Evolutionary conservation across 2,888 invertebrate species (phyloP), one percentile per base, ranked within the genome.

Genomic region (Osmoderma eremita): DNA sequence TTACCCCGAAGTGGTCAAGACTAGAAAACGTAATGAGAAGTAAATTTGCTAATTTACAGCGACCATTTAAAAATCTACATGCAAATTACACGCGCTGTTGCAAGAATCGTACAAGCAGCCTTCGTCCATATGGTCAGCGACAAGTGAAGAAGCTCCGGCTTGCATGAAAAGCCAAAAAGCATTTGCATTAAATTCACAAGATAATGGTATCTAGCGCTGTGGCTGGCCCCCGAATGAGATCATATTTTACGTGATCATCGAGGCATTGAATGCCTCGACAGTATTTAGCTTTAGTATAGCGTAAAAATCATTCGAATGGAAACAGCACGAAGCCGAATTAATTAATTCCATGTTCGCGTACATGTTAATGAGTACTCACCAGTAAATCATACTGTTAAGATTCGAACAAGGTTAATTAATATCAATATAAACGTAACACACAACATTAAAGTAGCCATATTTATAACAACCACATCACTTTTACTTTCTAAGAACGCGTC

Each of bases 141-240:
- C 53, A 39, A 18, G 18, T 53, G 53, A 39, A n/a, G n/a, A n/a
- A 53, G 15, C 12, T 18, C n/a, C 15, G 6, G 17, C 45, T 36
- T 30, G 30, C 30, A 45, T 61, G 17, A 61, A 20, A 61, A 1
- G 30, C 6, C n/a, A n/a, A 24, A 42, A 61, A 45, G 58, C 30
- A 61, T 61, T 45, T 30, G 24, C 58, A 17, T 61, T 61, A 61
- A 61, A 61, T 61, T 24, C 12, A 45, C 17, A 17, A 24, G 30
- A 36, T 61, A 61, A 45, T 45, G 17, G 45, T 48, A 61, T 61
- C 45, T 15, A 58, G 15, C 22, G n/a, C 17, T n/a, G 3, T 18
- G 45, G 30, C 30, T 18, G 45, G 42, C 22, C 8, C 18, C 5
- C 22, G 22, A 13, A 24, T 15, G 12, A 6, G 17, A 42, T 17